Base-by-base conservation (phyloP, 1,140 invertebrate species). In the Limonius californicus region DNA sequence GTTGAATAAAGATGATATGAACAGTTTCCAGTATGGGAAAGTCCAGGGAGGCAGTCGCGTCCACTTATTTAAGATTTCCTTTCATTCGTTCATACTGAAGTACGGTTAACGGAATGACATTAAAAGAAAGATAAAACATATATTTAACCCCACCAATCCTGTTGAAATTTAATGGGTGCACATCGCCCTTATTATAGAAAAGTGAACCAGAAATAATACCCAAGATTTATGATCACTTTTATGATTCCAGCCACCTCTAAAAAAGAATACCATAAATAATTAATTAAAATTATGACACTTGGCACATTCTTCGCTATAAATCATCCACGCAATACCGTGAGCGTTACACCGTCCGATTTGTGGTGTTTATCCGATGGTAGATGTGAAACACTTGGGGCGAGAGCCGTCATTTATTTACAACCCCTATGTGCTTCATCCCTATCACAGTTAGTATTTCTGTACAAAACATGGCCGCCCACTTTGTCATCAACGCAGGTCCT, bases 321-420 rank as follows among this genome's bases (percentile, higher is more conserved):
- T 39, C 35, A 39, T 12, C 35, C 2, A 39, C 8, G 35, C 35
- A 39, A 39, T 39, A 12, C n/a, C n/a, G 35, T 39, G n/a, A 39
- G 35, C 35, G 35, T 39, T 39, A 39, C 35, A 39, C 35, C 45
- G 45, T 50, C 45, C 20, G 45, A 50, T 50, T 50, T 50, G 45
- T 50, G 16, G 45, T 50, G 45, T 50, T 50, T 50, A 50, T 50
- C 35, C 45, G 16, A 19, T 19, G 39, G 56, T 50, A 59, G 18
- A 59, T 39, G 57, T 18, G 45, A 54, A 58, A 54, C 54, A 53
- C 63, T 53, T 53, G 47, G 50, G 59, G 61, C 54, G 56, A 67
- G 53, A 64, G 61, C 59, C 56, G 59, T 64, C 65, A 64, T 67
- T 67, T 67, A 67, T 67, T 67, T 67, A 67, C 62, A 62, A 66